These are phyloP conservation scores for Cephalopterus ornatus DNA, from an alignment of 2,113 vertebrate genomes.

Conservation along the genomic window DNA sequence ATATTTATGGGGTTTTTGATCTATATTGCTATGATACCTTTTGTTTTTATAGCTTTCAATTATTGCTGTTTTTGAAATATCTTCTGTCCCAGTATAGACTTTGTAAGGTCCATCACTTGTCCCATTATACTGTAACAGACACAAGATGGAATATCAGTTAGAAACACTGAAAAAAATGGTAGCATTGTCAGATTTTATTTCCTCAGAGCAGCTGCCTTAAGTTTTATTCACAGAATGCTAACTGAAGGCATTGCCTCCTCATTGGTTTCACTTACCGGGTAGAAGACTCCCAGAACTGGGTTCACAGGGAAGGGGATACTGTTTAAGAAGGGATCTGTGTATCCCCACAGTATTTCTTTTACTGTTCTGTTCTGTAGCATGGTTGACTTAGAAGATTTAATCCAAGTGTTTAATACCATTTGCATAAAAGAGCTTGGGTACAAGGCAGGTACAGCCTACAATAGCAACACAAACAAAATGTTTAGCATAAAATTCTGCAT, in stretches of 20 bases:
- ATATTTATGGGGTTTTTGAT: not conserved
- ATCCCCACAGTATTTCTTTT: conserved; percentile 91
- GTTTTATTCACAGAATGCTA: not conserved
- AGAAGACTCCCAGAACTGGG: conserved; percentile 76
- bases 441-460: conserved; percentile 77
- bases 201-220: not conserved
- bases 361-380: conserved; percentile 86
- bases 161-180: not conserved
- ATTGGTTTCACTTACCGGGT: conserved; percentile 73
- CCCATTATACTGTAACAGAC: conserved; percentile 84
- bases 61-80: conserved; percentile 79
- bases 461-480: not conserved
- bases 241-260: not conserved
- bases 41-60: conserved; percentile 83
- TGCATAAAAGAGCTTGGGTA: conserved; percentile 10
- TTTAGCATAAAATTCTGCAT: not conserved
- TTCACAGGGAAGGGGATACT: conserved; percentile 40
- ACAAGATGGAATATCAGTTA: not conserved
- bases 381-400: conserved; percentile 70
- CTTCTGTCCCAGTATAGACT: conserved; percentile 81
- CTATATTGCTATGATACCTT: conserved; percentile 66
- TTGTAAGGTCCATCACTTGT: conserved; percentile 84
- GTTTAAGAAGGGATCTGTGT: conserved; percentile 79
- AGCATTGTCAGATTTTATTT: not conserved
- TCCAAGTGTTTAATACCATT: conserved; percentile 28